These are phyloP conservation scores for Neolamprologus multifasciatus DNA, from an alignment of 2,797 vertebrate species.

Conservation along the genomic window DNA sequence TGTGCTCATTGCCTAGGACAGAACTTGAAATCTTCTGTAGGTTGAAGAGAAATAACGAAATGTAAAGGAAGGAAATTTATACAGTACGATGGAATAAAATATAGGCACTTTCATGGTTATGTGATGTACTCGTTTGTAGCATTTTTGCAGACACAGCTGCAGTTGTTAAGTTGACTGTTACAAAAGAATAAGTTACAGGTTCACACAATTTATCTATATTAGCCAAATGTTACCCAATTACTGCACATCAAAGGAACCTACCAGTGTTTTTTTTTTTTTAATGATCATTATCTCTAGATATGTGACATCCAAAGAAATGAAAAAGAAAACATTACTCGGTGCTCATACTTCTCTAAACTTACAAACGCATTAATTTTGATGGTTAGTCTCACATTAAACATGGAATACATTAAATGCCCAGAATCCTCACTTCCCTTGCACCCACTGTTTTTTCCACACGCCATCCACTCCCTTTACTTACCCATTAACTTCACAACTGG, in stretches of 20 bases:
- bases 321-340: neutral
- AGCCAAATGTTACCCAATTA: slow-evolving; percentile 42
- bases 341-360: neutral
- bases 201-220: slow-evolving; percentile 40
- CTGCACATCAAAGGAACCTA: slow-evolving; percentile 19
- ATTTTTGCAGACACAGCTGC: slow-evolving; percentile 21
- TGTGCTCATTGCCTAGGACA: neutral
- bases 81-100: neutral
- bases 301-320: neutral
- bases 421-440: neutral
- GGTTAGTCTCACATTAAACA: neutral
- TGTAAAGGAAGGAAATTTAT: neutral
- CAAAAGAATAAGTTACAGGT: slow-evolving; percentile 26
- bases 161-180: slow-evolving; percentile 51
- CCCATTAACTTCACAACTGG: neutral
- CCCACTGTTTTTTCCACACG: neutral
- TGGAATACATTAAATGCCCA: neutral
- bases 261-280: neutral
- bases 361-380: neutral
- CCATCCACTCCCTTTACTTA: neutral
- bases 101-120: slow-evolving; percentile 20
- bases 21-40: neutral
- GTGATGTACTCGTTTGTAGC: neutral
- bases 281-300: neutral
- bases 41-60: neutral